Conservation (phyloP, 2,797 vertebrate genomes). For the Darevskia nairensis region DNA sequence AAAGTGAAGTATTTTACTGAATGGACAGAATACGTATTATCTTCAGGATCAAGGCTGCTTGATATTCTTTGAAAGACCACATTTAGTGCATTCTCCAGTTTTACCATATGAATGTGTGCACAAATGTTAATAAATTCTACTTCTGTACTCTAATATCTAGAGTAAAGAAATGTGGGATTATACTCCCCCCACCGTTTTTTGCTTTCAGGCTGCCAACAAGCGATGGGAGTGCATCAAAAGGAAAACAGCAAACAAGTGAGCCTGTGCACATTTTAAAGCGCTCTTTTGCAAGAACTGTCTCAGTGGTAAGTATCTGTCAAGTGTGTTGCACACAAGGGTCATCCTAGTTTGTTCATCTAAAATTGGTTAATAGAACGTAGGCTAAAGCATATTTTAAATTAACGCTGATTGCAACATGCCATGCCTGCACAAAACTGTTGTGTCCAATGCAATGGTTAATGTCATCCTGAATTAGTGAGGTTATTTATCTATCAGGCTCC, state of each 20-base stretch:
- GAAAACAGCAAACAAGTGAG: constrained; percentile 97
- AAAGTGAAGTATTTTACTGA: background rate
- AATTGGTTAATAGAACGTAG: background rate
- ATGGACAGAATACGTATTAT: background rate
- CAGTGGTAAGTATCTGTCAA: constrained; percentile 85
- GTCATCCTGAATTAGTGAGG: background rate
- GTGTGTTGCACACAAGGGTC: background rate
- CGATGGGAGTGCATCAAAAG: constrained; percentile 95
- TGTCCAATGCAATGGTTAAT: background rate
- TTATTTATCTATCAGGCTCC: background rate
- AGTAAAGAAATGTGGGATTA: background rate
- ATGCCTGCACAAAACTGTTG: background rate
- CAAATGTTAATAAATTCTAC: background rate
- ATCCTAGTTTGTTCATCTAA: rapidly evolving
- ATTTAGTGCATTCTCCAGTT: background rate
- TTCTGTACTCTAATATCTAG: background rate
- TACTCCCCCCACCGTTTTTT: background rate
- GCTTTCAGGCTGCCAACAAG: constrained; percentile 91
- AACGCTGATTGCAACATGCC: background rate
- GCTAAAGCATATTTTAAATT: background rate
- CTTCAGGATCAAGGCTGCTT: background rate
- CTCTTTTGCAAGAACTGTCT: constrained; percentile 97
- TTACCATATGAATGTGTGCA: background rate
- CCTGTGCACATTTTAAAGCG: constrained; percentile 98
- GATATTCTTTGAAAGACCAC: background rate